Base-by-base conservation (phyloP, 2,797 vertebrate genomes). In the Lutjanus campechanus region DNA sequence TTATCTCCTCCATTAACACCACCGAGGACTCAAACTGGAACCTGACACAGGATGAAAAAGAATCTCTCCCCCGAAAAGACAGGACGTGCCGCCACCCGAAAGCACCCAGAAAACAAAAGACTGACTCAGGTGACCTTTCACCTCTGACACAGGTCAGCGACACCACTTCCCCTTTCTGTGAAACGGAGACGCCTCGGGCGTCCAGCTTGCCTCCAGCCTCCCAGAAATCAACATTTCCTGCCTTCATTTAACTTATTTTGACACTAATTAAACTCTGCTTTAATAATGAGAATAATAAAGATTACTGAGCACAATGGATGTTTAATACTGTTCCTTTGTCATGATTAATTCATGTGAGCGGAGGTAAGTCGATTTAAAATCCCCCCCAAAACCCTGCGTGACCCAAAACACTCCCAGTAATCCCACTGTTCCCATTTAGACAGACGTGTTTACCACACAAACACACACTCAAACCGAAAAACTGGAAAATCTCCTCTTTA, bases 321-420 rank as follows among this genome's bases (percentile, higher is more conserved):
- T 60, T 60, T 53, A 69, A 68, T 69, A 19, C 0, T 2, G 6
- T 25, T 73, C 29, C 36, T 81, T 86, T 86, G 69, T 86, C 80
- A 0, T 56, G 22, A 59, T 82, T 69, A 46, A 72, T 74, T 47
- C 17, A 70, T 54, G 29, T n/a, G 50, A 81, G 43, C 9, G 1
- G n/a, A 80, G 11, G 19, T 79, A 65, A 86, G 51, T 61, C 13
- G 0, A 41, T 62, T 29, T 13, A 64, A 73, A 81, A 82, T 63
- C 55, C 78, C 58, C 58, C 68, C 61, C 29, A 82, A 88, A 89
- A 78, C 65, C 87, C 68, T 46, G 47, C 49, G 1, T 89, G 90
- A 91, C 91, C 87, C 78, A 89, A 86, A 89, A 88, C 70, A 22
- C 79, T 73, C 46, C 76, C 84, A 80, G 49, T 91, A 89, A 91